These are phyloP conservation scores for Pemphigus obesinymphae DNA, from an alignment of 1,140 invertebrate species.

Conservation along the genomic window DNA sequence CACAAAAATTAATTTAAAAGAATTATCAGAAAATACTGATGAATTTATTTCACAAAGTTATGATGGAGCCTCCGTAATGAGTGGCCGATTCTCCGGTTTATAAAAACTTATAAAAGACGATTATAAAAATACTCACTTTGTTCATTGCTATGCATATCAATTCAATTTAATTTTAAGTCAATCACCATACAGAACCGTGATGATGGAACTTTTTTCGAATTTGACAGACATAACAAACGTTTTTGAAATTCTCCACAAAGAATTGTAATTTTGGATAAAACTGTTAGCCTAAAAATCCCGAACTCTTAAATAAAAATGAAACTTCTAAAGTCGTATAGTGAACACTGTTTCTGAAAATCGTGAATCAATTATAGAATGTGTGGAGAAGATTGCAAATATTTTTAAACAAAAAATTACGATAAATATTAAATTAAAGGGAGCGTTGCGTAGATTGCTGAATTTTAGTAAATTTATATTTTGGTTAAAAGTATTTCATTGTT, in stretches of 20 bases:
- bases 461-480: too few relatives aligned
- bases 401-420: too few relatives aligned
- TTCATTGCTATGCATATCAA: neutral
- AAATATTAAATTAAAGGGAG: too few relatives aligned
- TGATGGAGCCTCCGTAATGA: constrained; percentile 31
- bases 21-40: constrained; percentile 43
- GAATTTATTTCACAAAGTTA: constrained; percentile 42
- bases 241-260: neutral
- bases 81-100: constrained; percentile 18
- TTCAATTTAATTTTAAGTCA: neutral
- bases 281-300: too few relatives aligned
- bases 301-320: too few relatives aligned
- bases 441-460: too few relatives aligned
- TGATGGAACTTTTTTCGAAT: neutral
- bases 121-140: neutral
- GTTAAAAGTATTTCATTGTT: too few relatives aligned
- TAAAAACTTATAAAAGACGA: constrained; percentile 1
- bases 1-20: constrained; percentile 47
- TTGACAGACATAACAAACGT: neutral
- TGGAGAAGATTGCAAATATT: too few relatives aligned
- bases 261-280: neutral
- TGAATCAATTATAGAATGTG: too few relatives aligned
- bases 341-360: too few relatives aligned
- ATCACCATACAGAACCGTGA: neutral
- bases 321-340: too few relatives aligned